Evolutionary conservation across 2,113 vertebrate species (phyloP).

Genomic region (Ceuthmochares aereus): DNA sequence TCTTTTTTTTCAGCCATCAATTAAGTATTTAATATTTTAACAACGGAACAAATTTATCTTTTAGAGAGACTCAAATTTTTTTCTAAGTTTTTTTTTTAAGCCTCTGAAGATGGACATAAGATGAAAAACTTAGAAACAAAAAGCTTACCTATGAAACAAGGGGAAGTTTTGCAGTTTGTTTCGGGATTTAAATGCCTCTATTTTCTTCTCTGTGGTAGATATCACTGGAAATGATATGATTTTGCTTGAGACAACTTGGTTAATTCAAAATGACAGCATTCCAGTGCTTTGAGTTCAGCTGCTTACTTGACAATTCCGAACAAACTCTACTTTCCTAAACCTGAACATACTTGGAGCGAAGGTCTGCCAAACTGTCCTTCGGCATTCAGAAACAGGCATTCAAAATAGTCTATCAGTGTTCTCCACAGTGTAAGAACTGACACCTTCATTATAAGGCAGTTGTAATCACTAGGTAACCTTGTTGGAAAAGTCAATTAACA

Average conservation of each 20-base stretch:
- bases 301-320: neutral
- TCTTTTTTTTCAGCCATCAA: neutral
- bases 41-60: neutral
- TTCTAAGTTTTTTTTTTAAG: neutral
- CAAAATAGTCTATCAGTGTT: neutral
- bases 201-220: neutral
- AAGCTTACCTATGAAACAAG: neutral
- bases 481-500: constrained; percentile 1
- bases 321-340: constrained; percentile 2
- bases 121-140: neutral
- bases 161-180: neutral
- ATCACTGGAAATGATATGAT: neutral
- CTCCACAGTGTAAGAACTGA: neutral
- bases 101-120: neutral
- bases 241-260: neutral
- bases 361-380: constrained; percentile 8
- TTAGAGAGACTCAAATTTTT: neutral
- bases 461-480: neutral
- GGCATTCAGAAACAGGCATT: neutral
- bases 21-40: neutral
- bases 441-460: neutral
- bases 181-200: neutral
- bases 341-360: neutral
- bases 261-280: neutral
- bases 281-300: neutral